Evolutionary conservation across 2,113 vertebrate species (phyloP), one percentile per base, ranked within the genome.

Genomic region (Mobula birostris): DNA sequence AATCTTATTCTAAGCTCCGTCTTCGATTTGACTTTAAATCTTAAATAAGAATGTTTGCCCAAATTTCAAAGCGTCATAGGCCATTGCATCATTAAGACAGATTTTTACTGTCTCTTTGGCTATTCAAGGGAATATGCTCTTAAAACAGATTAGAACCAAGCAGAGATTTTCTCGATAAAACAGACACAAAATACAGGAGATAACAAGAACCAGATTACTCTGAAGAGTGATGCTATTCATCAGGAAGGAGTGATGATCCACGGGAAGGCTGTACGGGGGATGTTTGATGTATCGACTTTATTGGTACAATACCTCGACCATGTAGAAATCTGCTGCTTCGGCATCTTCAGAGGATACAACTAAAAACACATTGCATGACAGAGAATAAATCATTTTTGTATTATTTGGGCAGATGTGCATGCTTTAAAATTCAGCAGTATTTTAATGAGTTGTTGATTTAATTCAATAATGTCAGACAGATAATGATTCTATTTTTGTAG

Each of bases 191-290:
- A 74, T 93, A 74, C 40, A 19, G 68, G 56, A 27, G 91, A 74
- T 93, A 93, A 93, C 74, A 36, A 93, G 91, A 93, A 93, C 32
- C 91, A 93, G 91, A 56, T 93, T 74, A 74, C 70, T 76, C 48
- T 29, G 72, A 93, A 93, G 40, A n/a, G 40, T 76, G 24, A 74
- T 29, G 40, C 40, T 74, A 74, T 93, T 93, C 74, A 93, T 93
- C 68, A 93, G 11, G 24, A 74, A 14, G 40, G 91, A 74, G 36
- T 93, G 40, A 93, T 76, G 68, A 93, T 40, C 40, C 70, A 74
- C 48, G 12, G 70, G 40, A 74, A 40, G 32, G 24, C 24, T 48
- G 91, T 14, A 17, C 61, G 19, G 58, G 61, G 14, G 85, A 19
- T 66, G 66, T 90, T 93, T 74, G 70, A 93, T 93, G 61, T 32